phyloP scores from a whole-genome alignment of 1,140 invertebrate species.

The Ctenoplectra terminalis region DNA sequence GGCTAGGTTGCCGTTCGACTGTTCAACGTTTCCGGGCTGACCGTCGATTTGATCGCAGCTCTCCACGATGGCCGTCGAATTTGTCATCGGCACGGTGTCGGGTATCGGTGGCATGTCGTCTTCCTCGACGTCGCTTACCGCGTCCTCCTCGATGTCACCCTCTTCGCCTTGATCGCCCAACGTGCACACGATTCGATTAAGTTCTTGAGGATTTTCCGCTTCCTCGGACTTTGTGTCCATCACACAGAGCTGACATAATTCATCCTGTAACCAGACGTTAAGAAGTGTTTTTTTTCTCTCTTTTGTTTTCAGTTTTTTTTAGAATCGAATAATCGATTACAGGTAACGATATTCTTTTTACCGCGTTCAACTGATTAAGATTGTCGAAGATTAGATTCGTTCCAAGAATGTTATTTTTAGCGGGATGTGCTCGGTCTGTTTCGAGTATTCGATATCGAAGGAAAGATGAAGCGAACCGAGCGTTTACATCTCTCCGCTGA shows the following conservation, averaged over 20 bases:
- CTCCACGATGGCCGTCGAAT: slow-evolving; percentile 70
- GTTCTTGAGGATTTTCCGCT: slow-evolving; percentile 39
- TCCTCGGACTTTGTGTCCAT: slow-evolving; percentile 76
- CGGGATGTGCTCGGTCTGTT: too few relatives aligned
- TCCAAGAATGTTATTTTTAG: background rate
- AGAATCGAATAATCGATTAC: too few relatives aligned
- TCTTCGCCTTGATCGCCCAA: slow-evolving; percentile 72
- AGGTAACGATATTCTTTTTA: background rate
- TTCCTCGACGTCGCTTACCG: slow-evolving; percentile 62
- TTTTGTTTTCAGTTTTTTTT: background rate
- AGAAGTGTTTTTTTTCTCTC: background rate
- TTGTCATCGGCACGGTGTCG: slow-evolving; percentile 73
- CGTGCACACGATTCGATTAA: slow-evolving; percentile 38
- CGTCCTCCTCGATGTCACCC: slow-evolving; percentile 74
- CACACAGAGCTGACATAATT: slow-evolving; percentile 79
- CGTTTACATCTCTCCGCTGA: background rate
- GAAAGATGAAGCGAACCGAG: background rate
- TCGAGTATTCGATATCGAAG: background rate
- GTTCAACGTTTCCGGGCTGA: slow-evolving; percentile 43
- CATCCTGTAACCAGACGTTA: slow-evolving; percentile 72
- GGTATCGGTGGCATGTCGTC: slow-evolving; percentile 79
- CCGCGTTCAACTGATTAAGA: background rate
- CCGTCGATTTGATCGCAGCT: slow-evolving; percentile 75
- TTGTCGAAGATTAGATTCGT: background rate
- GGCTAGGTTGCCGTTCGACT: slow-evolving; percentile 39